Conservation (phyloP, 2,113 vertebrate species). For the Gobius niger region DNA sequence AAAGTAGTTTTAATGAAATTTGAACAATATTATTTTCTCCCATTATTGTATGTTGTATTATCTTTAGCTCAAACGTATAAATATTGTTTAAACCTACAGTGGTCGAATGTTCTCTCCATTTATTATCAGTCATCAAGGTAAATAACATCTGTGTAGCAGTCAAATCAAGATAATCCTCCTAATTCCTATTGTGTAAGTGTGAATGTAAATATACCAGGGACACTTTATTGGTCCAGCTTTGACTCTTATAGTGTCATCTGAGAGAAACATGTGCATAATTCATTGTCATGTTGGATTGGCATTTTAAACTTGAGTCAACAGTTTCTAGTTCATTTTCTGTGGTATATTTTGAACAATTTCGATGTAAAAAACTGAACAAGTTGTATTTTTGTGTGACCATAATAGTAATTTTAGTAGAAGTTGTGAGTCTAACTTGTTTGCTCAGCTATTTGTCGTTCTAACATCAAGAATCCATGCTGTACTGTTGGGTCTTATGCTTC, state of each 20-base stretch:
- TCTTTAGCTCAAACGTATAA: slow-evolving; percentile 70
- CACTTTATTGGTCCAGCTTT: slow-evolving; percentile 36
- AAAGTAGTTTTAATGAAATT: slow-evolving; percentile 90
- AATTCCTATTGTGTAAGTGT: slow-evolving; percentile 67
- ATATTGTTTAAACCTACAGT: slow-evolving; percentile 56
- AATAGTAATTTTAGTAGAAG: slow-evolving; percentile 59
- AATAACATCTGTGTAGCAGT: slow-evolving; percentile 68
- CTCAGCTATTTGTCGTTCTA: slow-evolving; percentile 54
- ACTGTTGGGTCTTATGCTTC: slow-evolving; percentile 85
- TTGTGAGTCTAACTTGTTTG: slow-evolving; percentile 68
- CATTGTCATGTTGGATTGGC: slow-evolving; percentile 25
- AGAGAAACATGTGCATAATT: slow-evolving; percentile 13
- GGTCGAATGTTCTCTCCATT: slow-evolving; percentile 62
- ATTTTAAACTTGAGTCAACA: slow-evolving; percentile 39
- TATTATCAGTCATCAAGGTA: slow-evolving; percentile 55
- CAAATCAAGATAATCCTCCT: slow-evolving; percentile 66
- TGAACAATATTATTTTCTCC: slow-evolving; percentile 78
- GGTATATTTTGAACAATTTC: slow-evolving; percentile 28
- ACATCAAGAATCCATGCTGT: slow-evolving; percentile 49
- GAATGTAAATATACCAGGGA: slow-evolving; percentile 66
- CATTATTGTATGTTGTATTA: slow-evolving; percentile 75
- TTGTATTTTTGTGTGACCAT: slow-evolving; percentile 75
- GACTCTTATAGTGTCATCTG: slow-evolving; percentile 21
- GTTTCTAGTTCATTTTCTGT: slow-evolving; percentile 38
- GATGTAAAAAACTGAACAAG: slow-evolving; percentile 49